Percentiles rank a stretch among this genome's conserved stretches.
These are phyloP conservation scores for Macrostomum cliftonense DNA, from an alignment of 2,888 invertebrate genomes.

Conservation along the genomic window DNA sequence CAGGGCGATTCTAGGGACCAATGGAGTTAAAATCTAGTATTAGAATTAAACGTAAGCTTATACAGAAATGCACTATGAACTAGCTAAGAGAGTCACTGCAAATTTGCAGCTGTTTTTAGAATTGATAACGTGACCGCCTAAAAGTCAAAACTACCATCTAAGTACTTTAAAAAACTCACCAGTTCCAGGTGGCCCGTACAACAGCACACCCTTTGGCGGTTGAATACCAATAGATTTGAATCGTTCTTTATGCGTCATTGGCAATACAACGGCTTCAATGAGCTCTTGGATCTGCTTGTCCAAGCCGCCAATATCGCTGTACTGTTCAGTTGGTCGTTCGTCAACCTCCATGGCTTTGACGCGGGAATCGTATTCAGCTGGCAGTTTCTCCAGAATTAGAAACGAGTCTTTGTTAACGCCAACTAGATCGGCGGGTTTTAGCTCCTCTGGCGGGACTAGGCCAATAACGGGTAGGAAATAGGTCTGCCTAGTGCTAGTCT, in stretches of 20 bases:
- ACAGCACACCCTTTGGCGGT: slow-evolving; percentile 78
- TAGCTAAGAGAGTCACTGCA: no score
- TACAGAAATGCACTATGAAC: no score
- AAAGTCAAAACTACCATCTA: no score
- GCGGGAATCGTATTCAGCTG: slow-evolving; percentile 80
- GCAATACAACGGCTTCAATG: slow-evolving; percentile 92
- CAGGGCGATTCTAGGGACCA: no score
- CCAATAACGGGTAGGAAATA: slow-evolving; percentile 97
- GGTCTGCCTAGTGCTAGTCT: slow-evolving; percentile 84
- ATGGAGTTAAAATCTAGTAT: no score
- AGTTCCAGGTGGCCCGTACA: slow-evolving; percentile 56
- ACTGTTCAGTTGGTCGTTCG: slow-evolving; percentile 93
- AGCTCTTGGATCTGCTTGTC: slow-evolving; percentile 91
- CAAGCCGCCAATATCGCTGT: slow-evolving; percentile 93
- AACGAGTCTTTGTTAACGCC: slow-evolving; percentile 65
- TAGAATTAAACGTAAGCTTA: no score
- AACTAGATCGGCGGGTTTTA: slow-evolving; percentile 59
- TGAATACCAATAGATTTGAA: slow-evolving; percentile 93
- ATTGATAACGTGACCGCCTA: no score
- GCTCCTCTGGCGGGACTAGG: slow-evolving; percentile 85
- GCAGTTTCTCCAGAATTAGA: slow-evolving; percentile 81
- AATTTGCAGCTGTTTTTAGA: no score
- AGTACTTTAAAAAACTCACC: no score
- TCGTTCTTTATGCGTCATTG: slow-evolving; percentile 91
- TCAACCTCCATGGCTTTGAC: slow-evolving; percentile 99